Conservation (phyloP, 2,113 vertebrate species). For the Acanthochromis polyacanthus region DNA sequence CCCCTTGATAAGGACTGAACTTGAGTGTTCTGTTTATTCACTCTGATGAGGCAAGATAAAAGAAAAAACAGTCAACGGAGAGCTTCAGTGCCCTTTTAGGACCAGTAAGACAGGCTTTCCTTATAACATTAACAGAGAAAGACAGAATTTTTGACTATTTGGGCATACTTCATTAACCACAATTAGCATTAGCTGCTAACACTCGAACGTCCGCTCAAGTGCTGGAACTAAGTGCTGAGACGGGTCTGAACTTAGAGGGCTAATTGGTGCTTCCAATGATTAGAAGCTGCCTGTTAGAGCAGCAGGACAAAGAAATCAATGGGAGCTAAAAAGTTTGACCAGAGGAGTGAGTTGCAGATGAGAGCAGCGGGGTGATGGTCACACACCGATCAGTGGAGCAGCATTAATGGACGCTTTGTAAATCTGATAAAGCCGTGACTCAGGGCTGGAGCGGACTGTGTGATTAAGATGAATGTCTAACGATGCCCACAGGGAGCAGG, state of each 20-base stretch:
- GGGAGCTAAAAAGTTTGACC: constrained; percentile 43
- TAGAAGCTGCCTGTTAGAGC: constrained; percentile 23
- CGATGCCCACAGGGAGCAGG: constrained; percentile 37
- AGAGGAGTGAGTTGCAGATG: constrained; percentile 44
- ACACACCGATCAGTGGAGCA: constrained; percentile 57
- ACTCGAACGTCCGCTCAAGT: constrained; percentile 13
- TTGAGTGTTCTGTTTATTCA: background rate
- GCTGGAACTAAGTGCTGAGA: constrained; percentile 20
- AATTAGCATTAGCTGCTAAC: constrained; percentile 22
- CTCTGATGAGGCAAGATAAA: background rate
- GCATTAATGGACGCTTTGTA: constrained; percentile 61
- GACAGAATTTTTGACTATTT: background rate
- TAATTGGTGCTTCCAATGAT: constrained; percentile 68
- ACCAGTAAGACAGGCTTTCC: background rate
- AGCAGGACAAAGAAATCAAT: constrained; percentile 66
- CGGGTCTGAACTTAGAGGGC: constrained; percentile 14
- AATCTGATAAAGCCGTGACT: constrained; percentile 68
- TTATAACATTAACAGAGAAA: background rate
- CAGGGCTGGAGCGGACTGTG: constrained; percentile 30
- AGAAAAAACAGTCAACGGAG: background rate
- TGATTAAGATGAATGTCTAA: constrained; percentile 64
- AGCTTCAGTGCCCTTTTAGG: background rate
- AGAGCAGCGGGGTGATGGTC: constrained; percentile 47
- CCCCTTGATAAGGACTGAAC: background rate
- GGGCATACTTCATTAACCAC: background rate